These are phyloP conservation scores for Lagocephalus sceleratus DNA, from an alignment of 2,797 vertebrate genomes.

Conservation along the genomic window DNA sequence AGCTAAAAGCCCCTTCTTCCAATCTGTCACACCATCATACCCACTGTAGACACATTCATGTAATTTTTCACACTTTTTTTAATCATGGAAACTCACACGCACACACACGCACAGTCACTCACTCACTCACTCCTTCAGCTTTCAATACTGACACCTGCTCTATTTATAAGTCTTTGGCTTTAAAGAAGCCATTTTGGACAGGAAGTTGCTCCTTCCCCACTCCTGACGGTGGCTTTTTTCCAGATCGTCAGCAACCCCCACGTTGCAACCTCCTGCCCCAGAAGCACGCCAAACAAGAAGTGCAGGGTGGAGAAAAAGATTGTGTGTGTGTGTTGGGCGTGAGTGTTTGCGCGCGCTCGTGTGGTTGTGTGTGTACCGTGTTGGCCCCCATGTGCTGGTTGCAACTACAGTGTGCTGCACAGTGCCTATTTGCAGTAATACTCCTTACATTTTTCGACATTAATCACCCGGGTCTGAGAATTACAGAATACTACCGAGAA, in stretches of 20 bases:
- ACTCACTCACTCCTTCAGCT: slow-evolving; percentile 38
- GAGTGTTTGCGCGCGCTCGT: slow-evolving; percentile 3
- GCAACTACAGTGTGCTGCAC: background rate
- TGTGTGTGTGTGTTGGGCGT: slow-evolving; percentile 7
- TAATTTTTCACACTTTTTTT: slow-evolving; percentile 68
- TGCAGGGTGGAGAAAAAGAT: slow-evolving; percentile 32
- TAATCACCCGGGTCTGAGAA: slow-evolving; percentile 46
- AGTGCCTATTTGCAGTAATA: background rate
- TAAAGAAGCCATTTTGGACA: slow-evolving; percentile 68
- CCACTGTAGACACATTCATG: slow-evolving; percentile 55
- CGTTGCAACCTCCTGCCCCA: slow-evolving; percentile 64
- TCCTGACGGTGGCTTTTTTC: slow-evolving; percentile 59
- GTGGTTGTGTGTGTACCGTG: slow-evolving; percentile 23
- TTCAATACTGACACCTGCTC: slow-evolving; percentile 71
- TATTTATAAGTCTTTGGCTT: slow-evolving; percentile 73
- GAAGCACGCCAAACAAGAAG: slow-evolving; percentile 53
- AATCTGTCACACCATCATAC: slow-evolving; percentile 44
- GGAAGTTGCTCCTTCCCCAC: slow-evolving; percentile 64
- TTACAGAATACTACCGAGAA: slow-evolving; percentile 56
- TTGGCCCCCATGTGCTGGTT: slow-evolving; percentile 45
- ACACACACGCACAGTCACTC: slow-evolving; percentile 27
- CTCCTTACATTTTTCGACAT: slow-evolving; percentile 28
- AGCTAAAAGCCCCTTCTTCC: slow-evolving; percentile 61
- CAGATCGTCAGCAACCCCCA: slow-evolving; percentile 64
- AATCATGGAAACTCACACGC: slow-evolving; percentile 53